Conservation (phyloP, 2,113 vertebrate genomes). For the Halichoerus grypus region DNA sequence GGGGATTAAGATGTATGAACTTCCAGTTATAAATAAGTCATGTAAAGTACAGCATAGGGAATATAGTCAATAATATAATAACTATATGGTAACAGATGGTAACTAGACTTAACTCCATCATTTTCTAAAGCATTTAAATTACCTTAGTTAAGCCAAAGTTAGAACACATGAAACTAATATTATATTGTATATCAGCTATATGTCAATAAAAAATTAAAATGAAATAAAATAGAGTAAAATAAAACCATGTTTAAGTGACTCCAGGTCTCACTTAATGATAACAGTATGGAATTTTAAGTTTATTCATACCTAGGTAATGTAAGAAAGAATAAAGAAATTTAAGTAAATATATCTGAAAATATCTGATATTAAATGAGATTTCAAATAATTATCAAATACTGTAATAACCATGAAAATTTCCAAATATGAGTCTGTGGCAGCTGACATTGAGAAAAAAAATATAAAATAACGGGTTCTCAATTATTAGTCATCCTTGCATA, state of each 20-base stretch:
- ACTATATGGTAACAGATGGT: not conserved
- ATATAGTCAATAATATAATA: not conserved
- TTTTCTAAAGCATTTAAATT: not conserved
- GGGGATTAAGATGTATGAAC: not conserved
- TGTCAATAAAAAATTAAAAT: not conserved
- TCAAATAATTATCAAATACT: not conserved
- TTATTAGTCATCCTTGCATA: not conserved
- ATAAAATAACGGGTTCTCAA: not conserved
- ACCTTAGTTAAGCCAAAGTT: not conserved
- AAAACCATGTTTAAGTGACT: not conserved
- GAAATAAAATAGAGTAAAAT: not conserved
- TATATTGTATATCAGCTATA: not conserved
- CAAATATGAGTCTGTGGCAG: not conserved
- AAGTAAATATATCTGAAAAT: not conserved
- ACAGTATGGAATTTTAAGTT: not conserved
- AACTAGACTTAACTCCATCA: not conserved
- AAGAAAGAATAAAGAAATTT: not conserved
- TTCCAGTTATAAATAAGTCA: not conserved
- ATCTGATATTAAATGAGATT: not conserved
- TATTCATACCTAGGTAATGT: not conserved
- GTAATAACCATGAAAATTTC: not conserved
- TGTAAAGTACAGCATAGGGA: not conserved
- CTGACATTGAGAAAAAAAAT: not conserved
- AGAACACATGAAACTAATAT: not conserved
- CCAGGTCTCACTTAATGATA: not conserved